These are phyloP conservation scores for Crocodylus rhombifer DNA, from an alignment of 2,797 vertebrate species.

Conservation along the genomic window DNA sequence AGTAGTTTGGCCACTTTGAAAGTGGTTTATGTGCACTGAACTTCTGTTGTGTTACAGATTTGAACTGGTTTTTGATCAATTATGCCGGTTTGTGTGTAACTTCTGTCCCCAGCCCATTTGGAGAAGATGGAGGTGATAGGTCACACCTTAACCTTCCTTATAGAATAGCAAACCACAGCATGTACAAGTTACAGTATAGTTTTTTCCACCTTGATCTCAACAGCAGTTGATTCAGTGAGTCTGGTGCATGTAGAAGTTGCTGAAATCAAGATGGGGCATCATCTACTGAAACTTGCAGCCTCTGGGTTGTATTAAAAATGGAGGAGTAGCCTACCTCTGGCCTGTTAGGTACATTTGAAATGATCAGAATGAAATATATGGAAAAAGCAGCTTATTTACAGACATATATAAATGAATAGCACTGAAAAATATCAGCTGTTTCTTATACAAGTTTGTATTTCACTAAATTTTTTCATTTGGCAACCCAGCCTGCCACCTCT, in stretches of 20 bases:
- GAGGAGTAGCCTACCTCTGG: neutral
- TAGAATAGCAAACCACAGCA: neutral
- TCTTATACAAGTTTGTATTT: neutral
- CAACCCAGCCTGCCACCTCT: neutral
- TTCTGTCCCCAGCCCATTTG: too few relatives aligned
- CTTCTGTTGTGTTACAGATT: too few relatives aligned
- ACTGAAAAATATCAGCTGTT: neutral
- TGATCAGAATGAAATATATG: neutral
- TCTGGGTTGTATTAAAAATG: neutral
- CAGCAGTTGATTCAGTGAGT: neutral
- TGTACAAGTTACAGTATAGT: neutral
- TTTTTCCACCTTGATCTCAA: neutral
- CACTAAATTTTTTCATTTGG: neutral
- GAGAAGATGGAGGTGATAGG: neutral
- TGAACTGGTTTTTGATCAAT: too few relatives aligned
- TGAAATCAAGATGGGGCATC: neutral
- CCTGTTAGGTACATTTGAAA: neutral
- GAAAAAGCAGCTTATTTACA: neutral
- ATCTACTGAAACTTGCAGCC: neutral
- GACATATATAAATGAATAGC: neutral
- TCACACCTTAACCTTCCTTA: neutral
- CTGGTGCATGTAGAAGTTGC: accelerated
- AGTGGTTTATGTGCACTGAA: too few relatives aligned
- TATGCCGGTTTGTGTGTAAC: too few relatives aligned
- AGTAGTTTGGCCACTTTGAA: too few relatives aligned